phyloP scores from a whole-genome alignment of 2,797 vertebrate species.

The Margarornis squamiger region DNA sequence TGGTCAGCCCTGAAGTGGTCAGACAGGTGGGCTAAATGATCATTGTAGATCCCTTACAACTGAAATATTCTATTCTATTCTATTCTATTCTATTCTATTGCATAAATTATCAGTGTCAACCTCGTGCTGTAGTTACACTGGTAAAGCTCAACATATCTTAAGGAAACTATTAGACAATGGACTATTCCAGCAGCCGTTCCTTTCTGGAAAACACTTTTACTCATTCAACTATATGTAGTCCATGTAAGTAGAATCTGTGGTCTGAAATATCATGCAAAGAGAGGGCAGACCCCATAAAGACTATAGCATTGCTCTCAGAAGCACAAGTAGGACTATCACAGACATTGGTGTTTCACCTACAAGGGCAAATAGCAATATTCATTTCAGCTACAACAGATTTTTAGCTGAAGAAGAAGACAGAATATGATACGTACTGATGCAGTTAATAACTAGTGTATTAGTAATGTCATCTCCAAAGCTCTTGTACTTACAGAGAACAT shows the following conservation, averaged over 20 bases:
- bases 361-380: background rate
- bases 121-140: background rate
- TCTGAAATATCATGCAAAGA: background rate
- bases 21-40: background rate
- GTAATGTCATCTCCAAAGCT: background rate
- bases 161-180: background rate
- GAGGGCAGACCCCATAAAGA: background rate
- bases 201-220: background rate
- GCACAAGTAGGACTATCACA: background rate
- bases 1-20: background rate
- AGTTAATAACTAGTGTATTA: background rate
- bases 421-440: background rate
- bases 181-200: background rate
- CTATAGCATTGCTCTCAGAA: background rate
- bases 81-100: background rate
- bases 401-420: background rate
- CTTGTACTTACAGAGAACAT: background rate
- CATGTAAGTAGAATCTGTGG: background rate
- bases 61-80: background rate
- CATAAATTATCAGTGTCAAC: background rate
- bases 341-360: rapidly evolving
- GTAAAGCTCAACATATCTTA: background rate
- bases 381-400: background rate
- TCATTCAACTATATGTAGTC: background rate
- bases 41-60: background rate